Evolutionary conservation across 2,888 invertebrate genomes (phyloP).

Genomic region (Eupithecia subfuscata): DNA sequence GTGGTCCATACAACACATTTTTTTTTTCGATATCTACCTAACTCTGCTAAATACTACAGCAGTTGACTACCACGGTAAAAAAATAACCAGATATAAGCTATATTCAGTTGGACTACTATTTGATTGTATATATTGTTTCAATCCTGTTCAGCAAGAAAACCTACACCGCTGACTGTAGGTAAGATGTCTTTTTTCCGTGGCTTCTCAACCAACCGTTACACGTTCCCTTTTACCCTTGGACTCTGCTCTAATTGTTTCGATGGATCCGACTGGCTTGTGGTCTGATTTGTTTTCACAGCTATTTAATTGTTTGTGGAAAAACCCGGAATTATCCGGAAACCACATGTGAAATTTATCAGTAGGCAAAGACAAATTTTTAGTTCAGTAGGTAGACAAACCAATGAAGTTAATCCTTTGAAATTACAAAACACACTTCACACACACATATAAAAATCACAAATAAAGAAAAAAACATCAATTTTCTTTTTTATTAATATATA

Average conservation of each 20-base stretch:
- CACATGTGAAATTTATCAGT: not conserved
- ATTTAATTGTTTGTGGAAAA: slow-evolving; percentile 13
- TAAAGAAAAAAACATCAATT: too few relatives aligned
- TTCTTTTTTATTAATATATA: too few relatives aligned
- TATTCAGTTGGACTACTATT: not conserved
- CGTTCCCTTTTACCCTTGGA: slow-evolving; percentile 62
- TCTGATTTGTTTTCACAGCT: slow-evolving; percentile 34
- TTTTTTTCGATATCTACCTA: too few relatives aligned
- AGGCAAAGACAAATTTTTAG: not conserved
- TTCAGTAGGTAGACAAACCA: not conserved
- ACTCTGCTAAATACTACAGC: too few relatives aligned
- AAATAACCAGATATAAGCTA: not conserved
- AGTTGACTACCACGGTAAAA: too few relatives aligned
- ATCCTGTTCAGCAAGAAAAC: not conserved
- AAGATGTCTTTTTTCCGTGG: slow-evolving; percentile 9
- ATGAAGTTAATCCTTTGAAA: too few relatives aligned
- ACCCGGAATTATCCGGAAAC: slow-evolving; percentile 20
- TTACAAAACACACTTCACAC: too few relatives aligned
- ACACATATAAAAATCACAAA: too few relatives aligned
- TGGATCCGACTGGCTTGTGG: slow-evolving; percentile 30
- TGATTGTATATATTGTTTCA: not conserved
- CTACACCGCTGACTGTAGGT: not conserved
- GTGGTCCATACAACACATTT: too few relatives aligned
- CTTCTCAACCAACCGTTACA: slow-evolving; percentile 49
- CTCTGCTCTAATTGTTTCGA: slow-evolving; percentile 46